Evolutionary conservation across 2,113 vertebrate genomes (phyloP).

Genomic region (Fulmarus glacialis): DNA sequence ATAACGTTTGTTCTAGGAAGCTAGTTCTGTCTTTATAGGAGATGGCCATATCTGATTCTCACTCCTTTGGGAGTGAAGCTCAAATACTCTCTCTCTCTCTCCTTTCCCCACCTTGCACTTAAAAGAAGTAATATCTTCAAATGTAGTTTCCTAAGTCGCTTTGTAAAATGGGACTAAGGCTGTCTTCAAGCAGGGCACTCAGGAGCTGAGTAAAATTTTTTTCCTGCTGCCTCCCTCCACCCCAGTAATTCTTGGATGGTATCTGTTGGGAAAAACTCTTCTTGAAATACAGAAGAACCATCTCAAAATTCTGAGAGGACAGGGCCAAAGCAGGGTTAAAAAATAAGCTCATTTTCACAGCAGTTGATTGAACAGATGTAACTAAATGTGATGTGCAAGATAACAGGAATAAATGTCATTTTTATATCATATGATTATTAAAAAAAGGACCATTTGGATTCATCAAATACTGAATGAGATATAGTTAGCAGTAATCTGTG

Average conservation of each 20-base stretch:
- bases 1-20: neutral
- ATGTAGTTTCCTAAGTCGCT: neutral
- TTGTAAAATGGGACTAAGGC: neutral
- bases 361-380: neutral
- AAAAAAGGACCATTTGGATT: neutral
- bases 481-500: neutral
- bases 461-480: slow-evolving; percentile 14
- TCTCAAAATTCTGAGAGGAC: neutral
- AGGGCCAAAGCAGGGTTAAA: neutral
- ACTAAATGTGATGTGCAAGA: slow-evolving; percentile 47
- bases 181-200: neutral
- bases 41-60: neutral
- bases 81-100: neutral
- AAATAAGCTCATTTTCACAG: neutral
- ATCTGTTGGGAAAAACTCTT: neutral
- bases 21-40: neutral
- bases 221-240: rapidly evolving
- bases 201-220: neutral
- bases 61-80: neutral
- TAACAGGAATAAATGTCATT: slow-evolving; percentile 8
- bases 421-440: neutral
- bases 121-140: neutral
- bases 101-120: neutral
- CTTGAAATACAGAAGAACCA: neutral
- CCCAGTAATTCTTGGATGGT: neutral